Conservation (phyloP, 1,140 invertebrate species). For the Cotesia glomerata region DNA sequence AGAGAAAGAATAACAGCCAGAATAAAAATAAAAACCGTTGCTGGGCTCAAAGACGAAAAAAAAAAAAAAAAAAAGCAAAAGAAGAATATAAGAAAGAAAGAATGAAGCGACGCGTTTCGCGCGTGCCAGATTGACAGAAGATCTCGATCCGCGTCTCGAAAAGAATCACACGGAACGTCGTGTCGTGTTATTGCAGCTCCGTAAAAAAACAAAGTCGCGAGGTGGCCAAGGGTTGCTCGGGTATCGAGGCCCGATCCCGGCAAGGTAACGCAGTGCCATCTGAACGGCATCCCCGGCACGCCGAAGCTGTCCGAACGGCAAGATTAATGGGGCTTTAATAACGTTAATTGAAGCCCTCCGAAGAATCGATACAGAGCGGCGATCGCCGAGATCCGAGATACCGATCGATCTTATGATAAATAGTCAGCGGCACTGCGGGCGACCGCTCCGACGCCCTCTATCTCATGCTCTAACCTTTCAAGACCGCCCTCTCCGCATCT, state of each 20-base stretch:
- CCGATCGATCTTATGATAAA: constrained; percentile 64
- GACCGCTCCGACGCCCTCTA: constrained; percentile 57
- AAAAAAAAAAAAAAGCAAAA: neutral
- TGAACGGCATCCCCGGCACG: constrained; percentile 50
- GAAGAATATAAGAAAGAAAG: neutral
- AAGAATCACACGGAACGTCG: too few relatives aligned
- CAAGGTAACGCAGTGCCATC: constrained; percentile 34
- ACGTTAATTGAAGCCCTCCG: constrained; percentile 64
- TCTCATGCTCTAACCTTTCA: constrained; percentile 22
- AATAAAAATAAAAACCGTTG: neutral
- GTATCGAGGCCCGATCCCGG: constrained; percentile 35
- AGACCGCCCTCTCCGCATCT: constrained; percentile 9
- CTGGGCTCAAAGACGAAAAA: neutral
- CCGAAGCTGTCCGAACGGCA: constrained; percentile 44
- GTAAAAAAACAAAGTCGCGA: constrained; percentile 11
- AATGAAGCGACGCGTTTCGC: constrained; percentile 29
- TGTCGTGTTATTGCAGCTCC: constrained; percentile 2
- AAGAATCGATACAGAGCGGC: constrained; percentile 58
- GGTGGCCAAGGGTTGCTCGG: constrained; percentile 3
- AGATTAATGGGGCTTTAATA: constrained; percentile 64
- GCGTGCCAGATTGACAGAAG: constrained; percentile 38
- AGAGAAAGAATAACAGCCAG: neutral
- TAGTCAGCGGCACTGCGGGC: constrained; percentile 61
- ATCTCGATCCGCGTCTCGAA: constrained; percentile 10
- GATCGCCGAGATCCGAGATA: constrained; percentile 60